Conservation (phyloP, 2,113 vertebrate species). For the Apteryx mantelli region DNA sequence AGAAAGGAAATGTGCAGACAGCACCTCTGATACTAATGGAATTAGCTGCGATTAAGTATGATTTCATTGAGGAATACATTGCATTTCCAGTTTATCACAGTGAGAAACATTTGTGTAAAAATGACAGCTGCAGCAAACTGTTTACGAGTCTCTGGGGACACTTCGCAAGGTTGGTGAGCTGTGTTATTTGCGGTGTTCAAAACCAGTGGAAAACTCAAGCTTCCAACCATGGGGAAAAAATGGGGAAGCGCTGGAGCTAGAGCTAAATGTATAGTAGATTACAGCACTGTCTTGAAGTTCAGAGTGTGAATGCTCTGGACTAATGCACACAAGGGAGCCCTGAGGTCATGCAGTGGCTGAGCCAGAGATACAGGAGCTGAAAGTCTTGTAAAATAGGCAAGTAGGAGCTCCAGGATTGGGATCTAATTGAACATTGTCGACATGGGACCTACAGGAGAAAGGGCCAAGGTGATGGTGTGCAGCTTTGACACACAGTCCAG, state of each 20-base stretch:
- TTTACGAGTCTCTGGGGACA: not conserved
- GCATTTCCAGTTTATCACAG: not conserved
- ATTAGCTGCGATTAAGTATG: slow-evolving; percentile 45
- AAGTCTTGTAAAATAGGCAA: not conserved
- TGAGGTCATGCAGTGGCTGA: not conserved
- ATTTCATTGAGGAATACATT: not conserved
- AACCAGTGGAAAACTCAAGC: not conserved
- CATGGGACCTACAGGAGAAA: not conserved
- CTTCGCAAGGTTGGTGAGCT: not conserved
- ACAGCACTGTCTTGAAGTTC: not conserved
- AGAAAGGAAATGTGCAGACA: slow-evolving; percentile 42
- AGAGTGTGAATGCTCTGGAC: not conserved
- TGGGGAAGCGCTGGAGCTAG: not conserved
- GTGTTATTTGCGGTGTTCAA: not conserved
- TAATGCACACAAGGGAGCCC: not conserved
- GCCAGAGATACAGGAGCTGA: not conserved
- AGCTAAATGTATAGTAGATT: not conserved
- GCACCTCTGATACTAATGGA: slow-evolving; percentile 24
- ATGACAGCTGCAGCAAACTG: not conserved
- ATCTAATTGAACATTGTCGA: not conserved
- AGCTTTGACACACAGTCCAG: not conserved
- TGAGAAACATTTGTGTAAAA: not conserved
- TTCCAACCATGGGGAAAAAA: not conserved
- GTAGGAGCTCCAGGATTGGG: not conserved
- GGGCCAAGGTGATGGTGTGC: not conserved